phyloP scores from a whole-genome alignment of 1,140 invertebrate genomes.

The Nasonia giraulti region DNA sequence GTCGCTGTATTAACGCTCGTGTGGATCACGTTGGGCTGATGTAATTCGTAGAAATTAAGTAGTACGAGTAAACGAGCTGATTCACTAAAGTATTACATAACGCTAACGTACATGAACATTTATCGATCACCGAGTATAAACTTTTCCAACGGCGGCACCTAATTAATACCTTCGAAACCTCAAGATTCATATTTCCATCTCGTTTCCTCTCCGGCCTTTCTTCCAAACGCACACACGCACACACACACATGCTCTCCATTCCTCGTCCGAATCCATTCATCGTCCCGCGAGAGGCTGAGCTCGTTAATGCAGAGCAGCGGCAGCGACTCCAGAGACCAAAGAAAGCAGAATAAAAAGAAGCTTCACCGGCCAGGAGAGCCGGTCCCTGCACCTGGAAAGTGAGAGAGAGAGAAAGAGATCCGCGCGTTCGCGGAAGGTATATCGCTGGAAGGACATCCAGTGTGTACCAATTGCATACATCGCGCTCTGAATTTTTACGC shows the following conservation, averaged over 20 bases:
- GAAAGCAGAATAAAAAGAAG: background rate
- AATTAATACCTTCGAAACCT: background rate
- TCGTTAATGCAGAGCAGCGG: constrained; percentile 11
- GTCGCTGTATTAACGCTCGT: background rate
- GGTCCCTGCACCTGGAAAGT: background rate
- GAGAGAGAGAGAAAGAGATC: background rate
- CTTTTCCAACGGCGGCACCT: too few species aligned
- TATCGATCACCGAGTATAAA: too few species aligned
- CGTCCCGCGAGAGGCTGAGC: background rate
- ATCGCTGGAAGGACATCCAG: background rate
- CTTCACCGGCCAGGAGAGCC: background rate
- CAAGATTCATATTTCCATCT: background rate
- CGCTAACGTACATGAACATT: too few species aligned
- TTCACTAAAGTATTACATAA: too few species aligned
- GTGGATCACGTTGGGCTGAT: background rate
- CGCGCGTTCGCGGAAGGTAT: background rate
- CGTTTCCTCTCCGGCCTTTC: background rate
- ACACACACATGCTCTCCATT: background rate
- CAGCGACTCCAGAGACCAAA: background rate
- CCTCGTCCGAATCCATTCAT: constrained; percentile 30
- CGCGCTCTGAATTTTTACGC: background rate
- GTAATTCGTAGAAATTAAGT: background rate
- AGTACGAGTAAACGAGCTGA: too few species aligned
- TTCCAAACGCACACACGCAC: background rate
- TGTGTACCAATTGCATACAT: background rate